A percentile compares a stretch with the other conserved stretches of the same genome.
These are phyloP conservation scores for Eupeodes luniger DNA, from an alignment of 2,888 invertebrate genomes.

Conservation along the genomic window DNA sequence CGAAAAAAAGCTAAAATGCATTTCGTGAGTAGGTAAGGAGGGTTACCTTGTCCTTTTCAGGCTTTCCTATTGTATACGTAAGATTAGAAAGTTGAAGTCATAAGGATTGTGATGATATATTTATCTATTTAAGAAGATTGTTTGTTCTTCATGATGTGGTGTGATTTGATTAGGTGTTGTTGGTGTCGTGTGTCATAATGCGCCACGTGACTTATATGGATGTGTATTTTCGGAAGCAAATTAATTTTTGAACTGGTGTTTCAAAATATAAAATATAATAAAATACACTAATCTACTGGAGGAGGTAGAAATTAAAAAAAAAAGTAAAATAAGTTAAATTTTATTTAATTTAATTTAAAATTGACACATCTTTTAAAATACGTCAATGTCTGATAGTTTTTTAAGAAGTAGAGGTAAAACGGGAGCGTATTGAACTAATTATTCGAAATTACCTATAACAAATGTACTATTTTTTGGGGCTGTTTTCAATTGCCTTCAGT, in stretches of 20 bases:
- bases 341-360: no score
- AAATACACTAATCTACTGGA: not conserved
- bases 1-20: no score
- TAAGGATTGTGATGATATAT: conserved; percentile 33
- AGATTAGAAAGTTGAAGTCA: conserved; percentile 25
- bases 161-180: conserved; percentile 59
- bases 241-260: conserved; percentile 11
- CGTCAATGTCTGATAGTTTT: no score
- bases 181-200: conserved; percentile 58
- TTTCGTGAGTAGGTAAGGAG: not conserved
- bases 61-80: not conserved
- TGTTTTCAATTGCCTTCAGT: no score
- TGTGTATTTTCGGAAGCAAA: conserved; percentile 5
- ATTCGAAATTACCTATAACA: no score
- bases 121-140: conserved; percentile 67
- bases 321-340: not conserved
- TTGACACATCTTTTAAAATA: no score
- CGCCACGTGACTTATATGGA: conserved; percentile 60
- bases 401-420: no score
- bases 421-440: no score
- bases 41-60: not conserved
- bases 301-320: conserved; percentile 5
- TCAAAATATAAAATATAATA: conserved; percentile 23
- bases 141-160: conserved; percentile 62
- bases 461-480: no score